Base-by-base conservation (phyloP, 2,113 vertebrate species). In the Heteronetta atricapilla region DNA sequence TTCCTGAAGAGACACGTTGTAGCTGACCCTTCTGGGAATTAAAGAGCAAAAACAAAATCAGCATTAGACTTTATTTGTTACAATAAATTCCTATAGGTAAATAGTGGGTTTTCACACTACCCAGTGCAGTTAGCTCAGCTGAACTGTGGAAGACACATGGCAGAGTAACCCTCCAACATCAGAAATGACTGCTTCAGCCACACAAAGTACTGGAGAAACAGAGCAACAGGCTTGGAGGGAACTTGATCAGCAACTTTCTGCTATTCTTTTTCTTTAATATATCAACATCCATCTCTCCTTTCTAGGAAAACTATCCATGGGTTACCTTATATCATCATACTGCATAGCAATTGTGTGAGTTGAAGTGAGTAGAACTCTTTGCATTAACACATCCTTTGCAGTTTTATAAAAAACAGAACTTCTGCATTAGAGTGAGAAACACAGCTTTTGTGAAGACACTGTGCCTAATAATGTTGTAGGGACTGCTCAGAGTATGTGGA, bases 51-150 rank as follows among this genome's bases (percentile, higher is more conserved):
- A 91, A 52, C 16, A 85, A 91, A 89, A 64, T 8, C 5, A 46
- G 13, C 31, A 58, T 97, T 90, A 95, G 79, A 69, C 42, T 77
- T 79, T 21, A 82, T 29, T 26, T 73, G 38, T 48, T 63, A 48
- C 1, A 2, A 60, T 33, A 50, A 88, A 42, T 58, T 56, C 59
- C 22, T 79, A 23, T 50, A 50, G 22, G 12, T 23, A 50, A 25
- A 2, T 2, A 0, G 1, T 48, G 38, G 31, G 38, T 53, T 68
- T 68, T 19, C 38, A 21, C 0, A 0, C 17, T 86, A 23, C 40
- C 4, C 13, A 11, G 7, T 4, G 38, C 36, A 48, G 33, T 5
- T 38, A 60, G n/a, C 8, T 67, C 1, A 1, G 3, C 33, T 6
- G 10, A 33, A 28, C 56, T 62, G 40, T 0, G 5, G 33, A 12